phyloP scores from a whole-genome alignment of 2,113 vertebrate species.

The Epinephelus cyanopodus region DNA sequence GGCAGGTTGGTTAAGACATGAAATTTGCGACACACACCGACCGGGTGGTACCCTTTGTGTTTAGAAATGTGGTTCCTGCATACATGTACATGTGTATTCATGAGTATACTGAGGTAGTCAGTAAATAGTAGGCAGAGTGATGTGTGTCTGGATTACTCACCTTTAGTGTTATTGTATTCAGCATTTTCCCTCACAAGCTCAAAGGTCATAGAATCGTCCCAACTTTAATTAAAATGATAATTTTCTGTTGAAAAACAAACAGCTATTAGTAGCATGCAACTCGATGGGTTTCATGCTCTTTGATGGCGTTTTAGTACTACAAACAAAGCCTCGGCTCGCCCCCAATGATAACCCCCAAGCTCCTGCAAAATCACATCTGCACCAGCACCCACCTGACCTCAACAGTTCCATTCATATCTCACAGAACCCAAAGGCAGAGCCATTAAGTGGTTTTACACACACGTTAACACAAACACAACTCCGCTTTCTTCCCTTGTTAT shows the following conservation, averaged over 20 bases:
- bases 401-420: constrained; percentile 13
- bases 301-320: background rate
- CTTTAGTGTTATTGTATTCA: too few species aligned
- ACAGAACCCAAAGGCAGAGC: constrained; percentile 10
- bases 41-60: background rate
- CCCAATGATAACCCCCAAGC: constrained; percentile 4
- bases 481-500: constrained; percentile 33
- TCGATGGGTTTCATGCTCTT: background rate
- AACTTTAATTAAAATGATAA: background rate
- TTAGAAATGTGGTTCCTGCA: background rate
- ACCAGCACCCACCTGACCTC: constrained; percentile 11
- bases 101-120: background rate
- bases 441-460: constrained; percentile 7
- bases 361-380: constrained; percentile 15
- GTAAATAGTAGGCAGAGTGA: background rate
- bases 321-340: background rate
- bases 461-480: constrained; percentile 32
- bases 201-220: too few species aligned
- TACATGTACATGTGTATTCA: background rate
- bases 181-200: too few species aligned
- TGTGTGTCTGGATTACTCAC: too few species aligned
- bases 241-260: background rate
- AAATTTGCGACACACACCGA: constrained; percentile 7
- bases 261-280: background rate
- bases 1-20: background rate